phyloP scores from a whole-genome alignment of 2,797 vertebrate species.

The Coregonus ussuriensis region DNA sequence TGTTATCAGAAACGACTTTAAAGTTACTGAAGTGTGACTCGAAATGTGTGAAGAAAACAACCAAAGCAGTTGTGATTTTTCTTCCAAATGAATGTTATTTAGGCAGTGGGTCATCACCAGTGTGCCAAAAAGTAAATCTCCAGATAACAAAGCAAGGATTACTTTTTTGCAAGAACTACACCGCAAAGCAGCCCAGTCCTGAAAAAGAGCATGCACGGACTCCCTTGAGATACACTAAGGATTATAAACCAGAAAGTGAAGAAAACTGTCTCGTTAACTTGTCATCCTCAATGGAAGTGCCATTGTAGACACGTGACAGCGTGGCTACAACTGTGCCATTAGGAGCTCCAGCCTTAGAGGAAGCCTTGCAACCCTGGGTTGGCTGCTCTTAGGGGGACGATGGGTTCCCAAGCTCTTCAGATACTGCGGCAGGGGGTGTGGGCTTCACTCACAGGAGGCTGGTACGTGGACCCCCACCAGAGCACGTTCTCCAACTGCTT shows the following conservation, averaged over 20 bases:
- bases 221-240: constrained; percentile 57
- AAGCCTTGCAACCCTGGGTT: constrained; percentile 66
- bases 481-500: constrained; percentile 93
- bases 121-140: constrained; percentile 73
- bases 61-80: constrained; percentile 56
- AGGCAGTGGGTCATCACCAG: constrained; percentile 61
- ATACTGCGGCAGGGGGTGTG: constrained; percentile 91
- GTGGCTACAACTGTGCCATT: constrained; percentile 64
- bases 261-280: constrained; percentile 51
- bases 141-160: constrained; percentile 56
- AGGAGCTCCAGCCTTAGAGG: constrained; percentile 62
- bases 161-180: constrained; percentile 50
- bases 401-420: constrained; percentile 92
- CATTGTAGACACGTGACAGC: constrained; percentile 76
- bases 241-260: constrained; percentile 45
- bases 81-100: constrained; percentile 70
- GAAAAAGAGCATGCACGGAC: constrained; percentile 65
- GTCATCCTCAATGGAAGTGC: constrained; percentile 73
- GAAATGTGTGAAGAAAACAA: constrained; percentile 41
- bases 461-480: constrained; percentile 93
- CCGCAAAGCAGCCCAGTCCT: constrained; percentile 49
- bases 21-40: constrained; percentile 31
- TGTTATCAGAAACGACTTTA: constrained; percentile 26
- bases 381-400: constrained; percentile 65
- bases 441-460: constrained; percentile 91